These are phyloP conservation scores for Chymomyza fuscimana DNA, from an alignment of 2,888 invertebrate genomes.

Conservation along the genomic window DNA sequence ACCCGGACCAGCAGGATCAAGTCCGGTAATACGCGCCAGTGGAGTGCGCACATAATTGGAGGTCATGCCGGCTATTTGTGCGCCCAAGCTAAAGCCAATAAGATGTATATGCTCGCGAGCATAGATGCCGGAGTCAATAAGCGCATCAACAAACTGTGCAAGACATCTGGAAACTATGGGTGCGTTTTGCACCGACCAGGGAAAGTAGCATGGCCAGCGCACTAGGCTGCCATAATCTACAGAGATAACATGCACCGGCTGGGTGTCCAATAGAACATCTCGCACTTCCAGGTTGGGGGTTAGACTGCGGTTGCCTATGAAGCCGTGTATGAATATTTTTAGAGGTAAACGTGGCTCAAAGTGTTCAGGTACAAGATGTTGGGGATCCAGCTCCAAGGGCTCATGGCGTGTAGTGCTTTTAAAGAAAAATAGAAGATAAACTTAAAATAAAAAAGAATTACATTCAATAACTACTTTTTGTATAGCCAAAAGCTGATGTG, in stretches of 20 bases:
- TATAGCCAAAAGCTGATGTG: conserved; percentile 84
- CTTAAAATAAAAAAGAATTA: background rate
- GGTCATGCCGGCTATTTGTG: conserved; percentile 82
- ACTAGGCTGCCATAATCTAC: conserved; percentile 84
- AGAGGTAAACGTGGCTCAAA: conserved; percentile 79
- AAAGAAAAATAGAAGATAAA: background rate
- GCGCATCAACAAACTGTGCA: conserved; percentile 81
- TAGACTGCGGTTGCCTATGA: conserved; percentile 82
- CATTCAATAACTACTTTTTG: conserved; percentile 80
- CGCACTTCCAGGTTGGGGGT: conserved; percentile 83
- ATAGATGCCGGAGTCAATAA: conserved; percentile 80
- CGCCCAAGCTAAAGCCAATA: conserved; percentile 85
- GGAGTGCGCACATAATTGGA: conserved; percentile 80
- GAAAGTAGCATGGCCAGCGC: conserved; percentile 82
- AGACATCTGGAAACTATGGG: conserved; percentile 83
- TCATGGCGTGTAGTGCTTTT: conserved; percentile 34
- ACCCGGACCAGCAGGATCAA: conserved; percentile 84
- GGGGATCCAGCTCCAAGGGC: conserved; percentile 80
- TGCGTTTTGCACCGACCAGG: conserved; percentile 82
- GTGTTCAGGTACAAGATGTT: conserved; percentile 34
- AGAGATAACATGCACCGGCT: conserved; percentile 83
- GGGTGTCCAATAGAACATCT: conserved; percentile 82
- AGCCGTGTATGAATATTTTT: conserved; percentile 84
- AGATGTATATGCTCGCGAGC: conserved; percentile 81
- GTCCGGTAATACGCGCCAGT: conserved; percentile 82